A percentile compares a stretch with the other conserved stretches of the same genome.
Evolutionary conservation across 2,888 invertebrate genomes (phyloP).

Genomic region (Amitus sp.): DNA sequence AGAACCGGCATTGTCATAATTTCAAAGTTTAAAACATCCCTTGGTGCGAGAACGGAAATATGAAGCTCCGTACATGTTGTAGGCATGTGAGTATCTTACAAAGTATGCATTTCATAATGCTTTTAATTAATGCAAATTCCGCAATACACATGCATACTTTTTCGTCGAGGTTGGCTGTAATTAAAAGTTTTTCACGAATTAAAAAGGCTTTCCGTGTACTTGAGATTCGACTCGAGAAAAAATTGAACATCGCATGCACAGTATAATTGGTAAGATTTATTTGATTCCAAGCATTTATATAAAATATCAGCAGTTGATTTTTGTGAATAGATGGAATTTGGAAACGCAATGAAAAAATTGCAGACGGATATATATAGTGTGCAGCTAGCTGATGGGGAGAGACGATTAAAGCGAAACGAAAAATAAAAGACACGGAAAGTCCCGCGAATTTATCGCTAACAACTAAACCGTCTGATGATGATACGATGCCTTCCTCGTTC

Average conservation of each 20-base stretch:
- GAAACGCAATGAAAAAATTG: too few species aligned
- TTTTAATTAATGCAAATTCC: slow-evolving; percentile 1
- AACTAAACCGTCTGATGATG: slow-evolving; percentile 40
- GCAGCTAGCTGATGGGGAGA: too few species aligned
- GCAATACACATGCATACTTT: background rate
- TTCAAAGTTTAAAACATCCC: slow-evolving; percentile 42
- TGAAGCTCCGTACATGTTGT: slow-evolving; percentile 16
- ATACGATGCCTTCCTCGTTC: background rate
- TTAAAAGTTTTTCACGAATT: slow-evolving; percentile 2
- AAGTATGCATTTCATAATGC: background rate
- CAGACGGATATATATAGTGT: too few species aligned
- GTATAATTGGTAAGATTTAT: too few species aligned
- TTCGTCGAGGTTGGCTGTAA: background rate
- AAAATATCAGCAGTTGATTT: too few species aligned
- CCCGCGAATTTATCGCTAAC: slow-evolving; percentile 54
- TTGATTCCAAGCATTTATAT: too few species aligned
- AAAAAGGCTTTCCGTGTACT: too few species aligned
- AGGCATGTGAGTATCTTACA: slow-evolving; percentile 16
- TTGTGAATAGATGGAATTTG: too few species aligned
- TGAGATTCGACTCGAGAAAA: too few species aligned
- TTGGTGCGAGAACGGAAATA: slow-evolving; percentile 16
- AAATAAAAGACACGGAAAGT: background rate
- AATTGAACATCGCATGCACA: too few species aligned
- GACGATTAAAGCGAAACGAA: background rate
- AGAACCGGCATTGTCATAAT: slow-evolving; percentile 47